Base-by-base conservation (phyloP, 2,888 invertebrate species). In the Dione juno region DNA sequence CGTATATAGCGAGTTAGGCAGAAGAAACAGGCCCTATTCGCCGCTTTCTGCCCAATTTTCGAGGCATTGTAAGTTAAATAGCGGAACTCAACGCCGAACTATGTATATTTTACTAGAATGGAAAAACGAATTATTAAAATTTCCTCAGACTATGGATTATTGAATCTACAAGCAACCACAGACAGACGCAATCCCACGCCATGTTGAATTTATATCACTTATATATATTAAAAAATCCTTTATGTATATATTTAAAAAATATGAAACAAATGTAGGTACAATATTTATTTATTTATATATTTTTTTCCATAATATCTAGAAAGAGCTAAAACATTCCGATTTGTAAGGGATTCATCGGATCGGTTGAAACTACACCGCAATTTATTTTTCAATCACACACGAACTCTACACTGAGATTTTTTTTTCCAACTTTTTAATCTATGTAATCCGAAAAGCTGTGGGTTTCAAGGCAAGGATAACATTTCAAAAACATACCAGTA, bases 351-450 rank as follows among this genome's bases (percentile, higher is more conserved):
- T 67, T 53, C 61, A 61, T 72, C 59, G 69, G 40, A 65, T 72
- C 54, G 69, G 70, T 59, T 59, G 41, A 69, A 74, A 73, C 69
- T 72, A 74, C 74, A 68, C 69, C 71, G 71, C 77, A 77, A 76
- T 77, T 76, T 77, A 77, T 77, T 77, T 77, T 77, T 76, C 77
- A 77, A 76, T 77, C 76, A 72, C 70, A 76, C 74, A 69, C 66
- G 66, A 74, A 77, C 63, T 71, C 61, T 45, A 58, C 58, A 16
- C 48, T 48, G 59, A 61, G 40, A 21, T 65, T 71, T 73, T 71
- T n/a, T 73, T 71, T 73, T 67, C 43, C 58, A 71, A 69, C 64
- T 69, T 71, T 74, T 74, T 74, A 74, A 74, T 74, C 71, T 65
- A 53, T 66, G 54, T 69, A 74, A 74, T 69, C 71, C 69, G 73